Base-by-base conservation (phyloP, 2,888 invertebrate genomes). In the Parnassius orleans region DNA sequence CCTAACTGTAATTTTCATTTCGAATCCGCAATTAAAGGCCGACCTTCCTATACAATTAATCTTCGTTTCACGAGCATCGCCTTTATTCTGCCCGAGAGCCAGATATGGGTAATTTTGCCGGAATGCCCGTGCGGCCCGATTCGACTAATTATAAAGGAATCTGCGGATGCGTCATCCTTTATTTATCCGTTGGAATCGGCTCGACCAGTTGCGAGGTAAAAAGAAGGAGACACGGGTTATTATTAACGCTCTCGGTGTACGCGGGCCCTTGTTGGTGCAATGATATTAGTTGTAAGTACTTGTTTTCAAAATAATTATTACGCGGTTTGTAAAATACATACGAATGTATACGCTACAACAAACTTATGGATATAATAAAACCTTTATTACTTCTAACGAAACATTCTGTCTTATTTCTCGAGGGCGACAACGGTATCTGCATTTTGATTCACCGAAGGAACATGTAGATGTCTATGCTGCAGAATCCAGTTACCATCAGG, bases 131-230 rank as follows among this genome's bases (percentile, higher is more conserved):
- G 60, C 64, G 66, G 67, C 68, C 66, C 69, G 71, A 72, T 72
- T 68, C 69, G 71, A 75, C 79, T 79, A 79, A 81, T 81, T 80
- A 80, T 76, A 78, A 76, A 78, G 75, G 78, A 77, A 80, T 81
- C 74, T 66, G 73, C 73, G 71, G 65, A 74, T 78, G 78, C 76
- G 73, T 78, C 79, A 79, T 77, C 73, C 71, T 78, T 76, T 76
- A 75, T 76, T 72, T 74, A 77, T 77, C 75, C 70, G 67, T 63
- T 59, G 69, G 67, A 72, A 68, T 69, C 66, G 68, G 68, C 65
- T 48, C 71, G 48, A 14, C 57, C 66, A 67, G 60, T 71, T 64
- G 68, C 63, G 66, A 68, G 24, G 46, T 14, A 56, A 59, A 59
- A 60, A 54, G 42, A 24, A 69, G 62, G 61, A 63, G 19, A 57